Evolutionary conservation across 2,797 vertebrate genomes (phyloP).

Genomic region (Tauraco hartlaubi): DNA sequence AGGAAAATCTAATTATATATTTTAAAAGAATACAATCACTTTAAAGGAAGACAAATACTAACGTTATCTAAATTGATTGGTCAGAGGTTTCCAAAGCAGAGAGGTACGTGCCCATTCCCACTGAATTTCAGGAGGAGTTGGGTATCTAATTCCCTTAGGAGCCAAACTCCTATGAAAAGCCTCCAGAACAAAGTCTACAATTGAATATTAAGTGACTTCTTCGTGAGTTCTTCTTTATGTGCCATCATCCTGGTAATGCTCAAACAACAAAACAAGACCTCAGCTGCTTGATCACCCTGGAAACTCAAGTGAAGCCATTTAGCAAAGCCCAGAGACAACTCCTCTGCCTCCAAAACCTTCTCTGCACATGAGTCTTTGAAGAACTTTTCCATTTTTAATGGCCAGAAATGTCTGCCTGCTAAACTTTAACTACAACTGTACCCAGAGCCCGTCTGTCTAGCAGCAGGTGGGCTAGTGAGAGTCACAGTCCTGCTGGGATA

Average conservation of each 20-base stretch:
- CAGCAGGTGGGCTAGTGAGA: constrained; percentile 79
- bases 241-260: background rate
- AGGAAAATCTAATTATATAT: constrained; percentile 23
- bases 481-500: constrained; percentile 80
- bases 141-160: background rate
- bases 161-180: background rate
- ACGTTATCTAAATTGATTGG: constrained; percentile 15
- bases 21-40: constrained; percentile 32
- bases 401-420: constrained; percentile 61
- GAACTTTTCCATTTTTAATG: constrained; percentile 55
- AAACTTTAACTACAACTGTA: constrained; percentile 76
- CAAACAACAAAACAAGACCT: background rate
- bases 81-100: constrained; percentile 10
- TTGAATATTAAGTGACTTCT: background rate
- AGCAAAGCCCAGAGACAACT: background rate
- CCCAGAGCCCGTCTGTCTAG: constrained; percentile 75
- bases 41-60: constrained; percentile 41
- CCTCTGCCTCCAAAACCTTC: background rate
- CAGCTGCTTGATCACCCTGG: background rate
- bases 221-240: background rate
- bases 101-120: background rate
- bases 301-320: background rate
- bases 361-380: background rate
- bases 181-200: background rate
- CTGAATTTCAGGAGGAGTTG: background rate